phyloP scores from a whole-genome alignment of 2,888 invertebrate genomes.

The Sclerodermus sp. region DNA sequence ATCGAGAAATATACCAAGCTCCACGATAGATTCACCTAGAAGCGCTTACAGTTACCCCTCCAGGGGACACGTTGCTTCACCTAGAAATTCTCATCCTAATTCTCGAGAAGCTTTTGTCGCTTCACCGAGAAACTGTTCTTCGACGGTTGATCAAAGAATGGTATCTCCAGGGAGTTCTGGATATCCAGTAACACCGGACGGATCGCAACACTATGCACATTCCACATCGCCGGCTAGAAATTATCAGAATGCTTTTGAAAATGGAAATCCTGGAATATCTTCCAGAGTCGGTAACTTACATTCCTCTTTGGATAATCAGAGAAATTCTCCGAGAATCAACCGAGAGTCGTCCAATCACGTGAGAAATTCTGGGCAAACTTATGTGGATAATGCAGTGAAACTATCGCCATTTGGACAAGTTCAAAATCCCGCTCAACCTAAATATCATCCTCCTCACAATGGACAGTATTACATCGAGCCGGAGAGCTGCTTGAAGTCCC shows the following conservation, averaged over 20 bases:
- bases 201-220: conserved; percentile 34
- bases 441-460: conserved; percentile 29
- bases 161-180: conserved; percentile 46
- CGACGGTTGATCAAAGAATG: conserved; percentile 41
- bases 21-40: conserved; percentile 42
- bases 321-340: conserved; percentile 31
- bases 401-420: conserved; percentile 25
- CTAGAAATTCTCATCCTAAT: conserved; percentile 45
- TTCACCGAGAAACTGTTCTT: conserved; percentile 40
- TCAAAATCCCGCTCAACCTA: conserved; percentile 34
- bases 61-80: conserved; percentile 45
- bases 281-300: conserved; percentile 35
- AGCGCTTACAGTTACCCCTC: conserved; percentile 41
- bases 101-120: conserved; percentile 38
- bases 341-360: conserved; percentile 34
- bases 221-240: conserved; percentile 37
- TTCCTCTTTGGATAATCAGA: conserved; percentile 36
- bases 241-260: conserved; percentile 38
- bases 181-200: conserved; percentile 37
- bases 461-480: conserved; percentile 34
- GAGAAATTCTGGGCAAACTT: conserved; percentile 26
- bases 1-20: conserved; percentile 46
- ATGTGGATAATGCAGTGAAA: conserved; percentile 30
- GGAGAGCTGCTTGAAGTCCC: conserved; percentile 25
- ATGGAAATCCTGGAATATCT: conserved; percentile 35